Evolutionary conservation across 2,888 invertebrate genomes (phyloP), one percentile per base, ranked within the genome.

Genomic region (Lasioglossum morio): DNA sequence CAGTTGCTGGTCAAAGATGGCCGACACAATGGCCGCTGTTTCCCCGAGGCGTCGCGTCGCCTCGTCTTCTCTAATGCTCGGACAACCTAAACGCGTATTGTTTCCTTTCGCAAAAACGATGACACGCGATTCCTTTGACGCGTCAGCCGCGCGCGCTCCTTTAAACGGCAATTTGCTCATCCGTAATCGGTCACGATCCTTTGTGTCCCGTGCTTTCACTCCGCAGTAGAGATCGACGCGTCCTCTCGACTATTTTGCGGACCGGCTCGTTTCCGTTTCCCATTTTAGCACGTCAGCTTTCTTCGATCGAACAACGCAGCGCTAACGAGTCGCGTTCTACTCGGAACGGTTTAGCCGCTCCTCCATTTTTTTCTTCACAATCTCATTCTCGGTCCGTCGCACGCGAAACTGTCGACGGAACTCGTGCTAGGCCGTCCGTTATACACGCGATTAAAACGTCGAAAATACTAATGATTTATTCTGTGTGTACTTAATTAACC

Each of bases 11-110:
- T 79, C 79, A 85, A 89, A 79, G 81, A 89, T 84, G 85, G 81
- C 79, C 80, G 85, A 10, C 79, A 88, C 84, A 87, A 90, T 90
- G 85, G 87, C 88, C 81, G 83, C 81, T 70, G 48, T 37, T 72
- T 76, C 84, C 83, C 82, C 75, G 63, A 80, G 79, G 84, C 53
- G 23, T n/a, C 53, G 23, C 53, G 19, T 19, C 19, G 48, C 19
- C 77, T 70, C 19, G 10, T 70, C 81, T 74, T 34, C 43, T 74
- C 46, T 16, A 60, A 19, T 66, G 53, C 70, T 73, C 63, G 72
- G 34, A 23, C 34, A 8, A 16, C 27, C 72, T 76, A 77, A 85
- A 84, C 77, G 79, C 30, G 27, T 53, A 30, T n/a, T 70, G n/a
- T 79, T 60, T 70, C 57, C 34, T 69, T 70, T 63, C 84, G 72